Base-by-base conservation (phyloP, 2,888 invertebrate genomes). In the Seira ritae region DNA sequence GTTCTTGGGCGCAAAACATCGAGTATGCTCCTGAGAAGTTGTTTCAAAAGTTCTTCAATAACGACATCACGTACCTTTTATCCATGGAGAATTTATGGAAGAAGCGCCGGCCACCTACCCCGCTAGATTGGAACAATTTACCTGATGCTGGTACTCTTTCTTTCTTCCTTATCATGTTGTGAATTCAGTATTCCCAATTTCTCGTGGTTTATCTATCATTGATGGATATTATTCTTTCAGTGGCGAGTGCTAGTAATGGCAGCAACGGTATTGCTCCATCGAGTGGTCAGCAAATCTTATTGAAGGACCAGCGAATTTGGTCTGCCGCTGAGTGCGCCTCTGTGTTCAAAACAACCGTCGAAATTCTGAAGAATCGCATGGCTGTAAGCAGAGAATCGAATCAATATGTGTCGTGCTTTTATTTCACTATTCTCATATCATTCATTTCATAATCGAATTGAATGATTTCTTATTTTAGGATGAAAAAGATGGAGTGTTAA, bases 1-100 rank as follows among this genome's bases (percentile, higher is more conserved):
- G 96, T 50, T 92, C 94, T 22, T 99, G 98, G 98, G 98, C 97
- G 0, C 94, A 95, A 84, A 94, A 95, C 12, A 94, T 93, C 60
- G 93, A 94, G 86, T 99, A 98, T 90, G 94, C 98, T 90, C 92
- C 96, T 0, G 93, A 94, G 88, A 96, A 96, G 90, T 91, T 99
- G 15, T 98, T 99, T 90, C 94, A 95, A 60, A 99, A 99, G 92
- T 93, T 99, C 82, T 99, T 99, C 91, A 92, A 94, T 84, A 97
- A 97, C 90, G 99, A 99, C 91, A 98, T 99, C 75, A 94, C 95
- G 84, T 99, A 99, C 91, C 92, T 99, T 85, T 92, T 98, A 79
- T 95, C 95, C 1, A 99, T 99, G 98, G 94, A 95, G 89, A 96
- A 98, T 90, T 92, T 99, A 75, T 99, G 99, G 99, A 96, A 96